Evolutionary conservation across 1,140 invertebrate genomes (phyloP).

Genomic region (Trichonephila inaurata): DNA sequence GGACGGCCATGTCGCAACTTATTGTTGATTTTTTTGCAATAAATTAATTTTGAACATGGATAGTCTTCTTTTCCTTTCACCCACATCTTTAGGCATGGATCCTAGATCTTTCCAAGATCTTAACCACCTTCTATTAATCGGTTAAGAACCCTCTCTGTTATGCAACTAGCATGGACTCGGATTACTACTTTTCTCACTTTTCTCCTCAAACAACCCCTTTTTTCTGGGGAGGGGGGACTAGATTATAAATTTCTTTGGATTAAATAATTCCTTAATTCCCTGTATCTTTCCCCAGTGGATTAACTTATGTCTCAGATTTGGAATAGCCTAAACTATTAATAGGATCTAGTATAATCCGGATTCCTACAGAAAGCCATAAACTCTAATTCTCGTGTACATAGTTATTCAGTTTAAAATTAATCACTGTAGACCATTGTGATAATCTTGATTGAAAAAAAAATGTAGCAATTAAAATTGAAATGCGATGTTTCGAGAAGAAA

Average conservation of each 20-base stretch:
- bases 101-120: too few relatives aligned
- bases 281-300: neutral
- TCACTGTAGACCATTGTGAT: neutral
- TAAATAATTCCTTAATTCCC: too few relatives aligned
- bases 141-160: neutral
- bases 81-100: too few relatives aligned
- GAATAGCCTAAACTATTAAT: neutral
- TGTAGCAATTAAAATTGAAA: neutral
- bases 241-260: too few relatives aligned
- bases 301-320: neutral
- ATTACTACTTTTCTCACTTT: neutral
- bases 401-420: neutral
- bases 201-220: neutral
- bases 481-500: neutral
- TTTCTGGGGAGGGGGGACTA: too few relatives aligned
- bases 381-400: neutral
- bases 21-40: too few relatives aligned
- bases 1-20: too few relatives aligned
- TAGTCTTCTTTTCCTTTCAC: too few relatives aligned
- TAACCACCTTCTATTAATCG: neutral
- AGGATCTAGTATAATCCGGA: neutral
- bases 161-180: neutral
- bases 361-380: neutral
- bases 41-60: too few relatives aligned
- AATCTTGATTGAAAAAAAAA: neutral